Evolutionary conservation across 2,888 invertebrate genomes (phyloP).

Genomic region (Sesia apiformis): DNA sequence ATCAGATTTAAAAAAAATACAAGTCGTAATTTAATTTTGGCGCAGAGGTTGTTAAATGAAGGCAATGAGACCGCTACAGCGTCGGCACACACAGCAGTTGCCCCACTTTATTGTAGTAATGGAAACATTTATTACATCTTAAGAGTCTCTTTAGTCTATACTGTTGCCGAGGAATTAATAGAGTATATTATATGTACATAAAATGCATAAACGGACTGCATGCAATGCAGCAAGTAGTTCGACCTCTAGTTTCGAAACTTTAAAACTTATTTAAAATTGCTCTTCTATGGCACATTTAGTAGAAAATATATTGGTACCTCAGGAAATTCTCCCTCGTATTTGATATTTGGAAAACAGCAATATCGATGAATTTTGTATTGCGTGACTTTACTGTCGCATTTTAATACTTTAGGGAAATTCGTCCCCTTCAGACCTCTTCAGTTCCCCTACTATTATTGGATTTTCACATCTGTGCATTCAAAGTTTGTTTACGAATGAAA

Average conservation of each 20-base stretch:
- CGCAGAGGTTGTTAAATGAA: slow-evolving; percentile 46
- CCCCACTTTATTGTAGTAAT: slow-evolving; percentile 48
- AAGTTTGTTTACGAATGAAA: slow-evolving; percentile 59
- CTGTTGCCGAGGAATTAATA: slow-evolving; percentile 33
- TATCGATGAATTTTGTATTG: slow-evolving; percentile 66
- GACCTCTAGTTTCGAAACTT: slow-evolving; percentile 6
- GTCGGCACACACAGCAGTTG: slow-evolving; percentile 30
- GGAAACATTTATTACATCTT: slow-evolving; percentile 61
- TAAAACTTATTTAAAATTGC: slow-evolving; percentile 8
- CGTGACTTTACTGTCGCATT: slow-evolving; percentile 32
- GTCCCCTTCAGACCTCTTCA: slow-evolving; percentile 45
- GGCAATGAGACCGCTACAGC: slow-evolving; percentile 34
- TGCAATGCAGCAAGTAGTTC: neutral
- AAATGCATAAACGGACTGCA: neutral
- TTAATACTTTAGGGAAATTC: slow-evolving; percentile 58
- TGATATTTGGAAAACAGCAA: slow-evolving; percentile 35
- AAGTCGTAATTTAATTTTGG: slow-evolving; percentile 19
- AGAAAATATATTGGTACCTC: slow-evolving; percentile 10
- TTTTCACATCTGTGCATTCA: slow-evolving; percentile 59
- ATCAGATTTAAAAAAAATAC: neutral
- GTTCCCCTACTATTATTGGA: slow-evolving; percentile 61
- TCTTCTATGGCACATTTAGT: slow-evolving; percentile 7
- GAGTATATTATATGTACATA: neutral
- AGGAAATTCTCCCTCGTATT: slow-evolving; percentile 18
- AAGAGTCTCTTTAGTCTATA: slow-evolving; percentile 56